Evolutionary conservation across 2,888 invertebrate species (phyloP), one percentile per base, ranked within the genome.

Genomic region (Erebia ligea): DNA sequence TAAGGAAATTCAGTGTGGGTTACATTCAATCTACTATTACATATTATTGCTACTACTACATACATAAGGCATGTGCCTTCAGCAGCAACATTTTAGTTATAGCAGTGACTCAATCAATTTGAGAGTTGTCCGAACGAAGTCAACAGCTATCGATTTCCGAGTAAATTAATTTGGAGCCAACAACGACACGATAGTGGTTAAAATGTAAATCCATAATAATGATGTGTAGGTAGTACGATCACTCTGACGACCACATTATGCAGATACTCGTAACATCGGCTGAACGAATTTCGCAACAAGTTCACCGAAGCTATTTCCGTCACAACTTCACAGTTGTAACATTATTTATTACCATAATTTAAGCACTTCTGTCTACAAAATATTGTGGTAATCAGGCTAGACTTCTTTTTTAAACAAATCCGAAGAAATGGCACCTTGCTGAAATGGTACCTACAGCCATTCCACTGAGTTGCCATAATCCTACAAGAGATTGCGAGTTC

Each of bases 271-370:
- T n/a, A 87, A 81, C 85, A 87, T 87, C 87, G 83, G 83, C 77
- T 81, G 85, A 86, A 86, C 88, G 86, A 90, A 91, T 86, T 86
- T 89, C 88, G 91, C 92, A 92, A 92, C 92, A 92, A 92, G 92
- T 92, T 11, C 87, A 84, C 84, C 83, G 81, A 82, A 84, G 82
- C 80, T 84, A 82, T 76, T 77, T 76, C 76, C 69, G 74, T 69
- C 70, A 62, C 73, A 73, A 71, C 67, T 67, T 68, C 71, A 58
- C 69, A 69, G 61, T 68, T 72, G 67, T 67, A 73, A 19, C 11
- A 45, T 13, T 13, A 45, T 13, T 11, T 42, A 42, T 42, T 42
- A 42, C 2, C 11, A 3, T 25, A 25, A 25, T 25, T 34, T 34
- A 34, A 34, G 34, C 6, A 34, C 34, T 6, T 6, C 34, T 34